Evolutionary conservation across 2,797 vertebrate species (phyloP).

Genomic region (Odontamblyopus lacepedii): DNA sequence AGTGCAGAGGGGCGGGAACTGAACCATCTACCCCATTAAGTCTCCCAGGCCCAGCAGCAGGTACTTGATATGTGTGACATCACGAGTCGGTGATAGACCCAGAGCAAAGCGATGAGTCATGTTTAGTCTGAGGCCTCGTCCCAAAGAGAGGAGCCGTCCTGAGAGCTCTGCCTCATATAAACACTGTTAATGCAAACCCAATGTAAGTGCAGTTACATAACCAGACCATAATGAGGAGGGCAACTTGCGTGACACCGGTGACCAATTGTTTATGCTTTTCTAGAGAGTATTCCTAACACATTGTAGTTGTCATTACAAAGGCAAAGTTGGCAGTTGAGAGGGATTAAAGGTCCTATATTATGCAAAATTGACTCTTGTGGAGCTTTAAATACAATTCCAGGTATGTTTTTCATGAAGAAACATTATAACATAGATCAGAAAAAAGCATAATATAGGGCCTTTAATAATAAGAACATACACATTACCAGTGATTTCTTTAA

Average conservation of each 20-base stretch:
- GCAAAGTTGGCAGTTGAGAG: background rate
- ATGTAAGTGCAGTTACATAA: slow-evolving; percentile 32
- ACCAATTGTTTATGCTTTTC: background rate
- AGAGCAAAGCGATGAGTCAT: slow-evolving; percentile 55
- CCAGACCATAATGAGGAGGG: background rate
- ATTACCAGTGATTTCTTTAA: background rate
- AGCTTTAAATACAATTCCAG: too few species aligned
- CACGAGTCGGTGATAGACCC: slow-evolving; percentile 25
- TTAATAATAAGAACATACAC: background rate
- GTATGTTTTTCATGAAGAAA: too few species aligned
- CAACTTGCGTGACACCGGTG: background rate
- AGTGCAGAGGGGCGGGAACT: slow-evolving; percentile 2
- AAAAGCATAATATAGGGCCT: too few species aligned
- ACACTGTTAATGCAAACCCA: slow-evolving; percentile 32
- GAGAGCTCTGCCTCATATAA: slow-evolving; percentile 24
- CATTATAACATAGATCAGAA: too few species aligned
- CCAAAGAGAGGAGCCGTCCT: background rate
- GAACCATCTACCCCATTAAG: slow-evolving; percentile 24
- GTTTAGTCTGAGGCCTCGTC: slow-evolving; percentile 27
- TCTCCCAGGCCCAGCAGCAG: slow-evolving; percentile 36
- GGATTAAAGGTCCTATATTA: too few species aligned
- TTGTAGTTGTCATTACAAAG: background rate
- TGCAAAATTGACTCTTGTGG: too few species aligned
- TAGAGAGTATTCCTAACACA: background rate
- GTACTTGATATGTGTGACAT: slow-evolving; percentile 49